phyloP scores from a whole-genome alignment of 2,113 vertebrate species.

The Anoura caudifer region DNA sequence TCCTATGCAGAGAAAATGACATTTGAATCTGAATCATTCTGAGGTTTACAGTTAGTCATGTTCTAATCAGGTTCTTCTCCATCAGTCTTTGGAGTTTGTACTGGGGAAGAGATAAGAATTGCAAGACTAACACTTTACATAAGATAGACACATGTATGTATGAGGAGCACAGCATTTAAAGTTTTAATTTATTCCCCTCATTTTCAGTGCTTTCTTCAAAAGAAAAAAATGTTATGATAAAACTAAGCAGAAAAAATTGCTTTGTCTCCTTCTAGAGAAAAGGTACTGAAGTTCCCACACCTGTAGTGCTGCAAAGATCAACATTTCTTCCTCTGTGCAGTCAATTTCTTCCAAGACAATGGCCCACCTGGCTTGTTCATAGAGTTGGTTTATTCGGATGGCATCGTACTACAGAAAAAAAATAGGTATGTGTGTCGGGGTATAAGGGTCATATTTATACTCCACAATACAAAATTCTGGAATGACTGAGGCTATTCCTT shows the following conservation, averaged over 20 bases:
- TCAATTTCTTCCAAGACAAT: slow-evolving; percentile 96
- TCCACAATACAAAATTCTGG: not conserved
- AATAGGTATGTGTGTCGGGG: not conserved
- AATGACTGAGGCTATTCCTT: not conserved
- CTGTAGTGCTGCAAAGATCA: slow-evolving; percentile 98
- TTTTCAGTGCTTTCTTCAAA: not conserved
- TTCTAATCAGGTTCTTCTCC: not conserved
- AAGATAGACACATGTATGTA: not conserved
- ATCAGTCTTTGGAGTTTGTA: not conserved
- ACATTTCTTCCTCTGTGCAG: slow-evolving; percentile 98
- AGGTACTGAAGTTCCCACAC: slow-evolving; percentile 74
- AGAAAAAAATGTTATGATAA: not conserved
- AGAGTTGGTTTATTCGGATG: slow-evolving; percentile 95
- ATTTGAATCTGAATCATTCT: not conserved
- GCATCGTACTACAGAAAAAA: slow-evolving; percentile 89
- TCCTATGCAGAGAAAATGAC: not conserved
- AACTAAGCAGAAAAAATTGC: not conserved
- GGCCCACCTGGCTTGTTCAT: slow-evolving; percentile 96
- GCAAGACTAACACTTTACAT: not conserved
- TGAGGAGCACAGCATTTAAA: not conserved
- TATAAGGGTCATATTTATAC: not conserved
- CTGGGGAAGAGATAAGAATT: not conserved
- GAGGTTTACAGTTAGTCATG: not conserved
- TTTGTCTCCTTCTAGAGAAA: not conserved
- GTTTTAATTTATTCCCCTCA: not conserved